Percentiles rank a stretch among this genome's conserved stretches.
phyloP scores from a whole-genome alignment of 2,797 vertebrate genomes.

The Takifugu ocellatus region DNA sequence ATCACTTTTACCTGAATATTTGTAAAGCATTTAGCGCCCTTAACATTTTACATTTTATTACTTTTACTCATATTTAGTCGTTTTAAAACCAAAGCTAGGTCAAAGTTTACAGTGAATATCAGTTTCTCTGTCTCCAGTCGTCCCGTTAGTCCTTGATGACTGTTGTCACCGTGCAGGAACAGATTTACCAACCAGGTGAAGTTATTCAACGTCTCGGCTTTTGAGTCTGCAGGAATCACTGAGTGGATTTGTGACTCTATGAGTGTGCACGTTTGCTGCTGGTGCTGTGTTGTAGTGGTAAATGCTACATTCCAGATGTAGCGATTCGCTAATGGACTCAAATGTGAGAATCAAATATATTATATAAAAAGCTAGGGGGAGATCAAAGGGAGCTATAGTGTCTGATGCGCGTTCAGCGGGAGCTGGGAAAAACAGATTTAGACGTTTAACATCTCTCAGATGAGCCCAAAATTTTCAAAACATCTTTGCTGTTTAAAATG shows the following conservation, averaged over 20 bases:
- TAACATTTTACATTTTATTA: too few species aligned
- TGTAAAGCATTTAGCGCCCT: too few species aligned
- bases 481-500: conserved; percentile 71
- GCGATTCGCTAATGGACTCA: conserved; percentile 62
- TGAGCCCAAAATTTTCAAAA: conserved; percentile 66
- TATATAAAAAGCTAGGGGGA: conserved; percentile 55
- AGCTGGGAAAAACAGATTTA: conserved; percentile 69
- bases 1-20: too few species aligned
- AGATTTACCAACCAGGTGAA: too few species aligned
- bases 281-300: conserved; percentile 57
- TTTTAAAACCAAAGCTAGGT: too few species aligned
- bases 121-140: too few species aligned
- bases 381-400: conserved; percentile 65
- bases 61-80: too few species aligned
- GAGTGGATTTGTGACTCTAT: conserved; percentile 54
- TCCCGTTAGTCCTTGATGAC: too few species aligned
- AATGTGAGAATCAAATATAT: conserved; percentile 63
- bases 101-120: too few species aligned
- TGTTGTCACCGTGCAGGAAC: too few species aligned
- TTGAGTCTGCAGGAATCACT: background rate
- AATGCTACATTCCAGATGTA: conserved; percentile 56
- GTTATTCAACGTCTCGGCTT: background rate
- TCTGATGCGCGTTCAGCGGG: conserved; percentile 64
- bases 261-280: conserved; percentile 45
- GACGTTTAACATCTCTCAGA: conserved; percentile 69